Evolutionary conservation across 2,113 vertebrate species (phyloP).

Genomic region (Parus major): DNA sequence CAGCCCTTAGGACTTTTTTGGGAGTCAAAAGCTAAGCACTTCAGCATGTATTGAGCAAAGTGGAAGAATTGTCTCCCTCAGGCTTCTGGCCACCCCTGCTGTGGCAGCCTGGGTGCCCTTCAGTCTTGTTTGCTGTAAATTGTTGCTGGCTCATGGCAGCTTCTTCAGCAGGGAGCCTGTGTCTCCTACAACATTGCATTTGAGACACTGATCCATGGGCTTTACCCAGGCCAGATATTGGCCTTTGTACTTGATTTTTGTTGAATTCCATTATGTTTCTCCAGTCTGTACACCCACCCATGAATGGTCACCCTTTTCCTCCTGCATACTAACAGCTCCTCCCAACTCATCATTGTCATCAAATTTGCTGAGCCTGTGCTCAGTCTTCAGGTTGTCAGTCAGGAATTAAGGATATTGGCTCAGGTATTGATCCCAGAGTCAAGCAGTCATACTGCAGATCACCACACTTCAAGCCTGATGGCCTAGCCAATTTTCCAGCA

Average conservation of each 20-base stretch:
- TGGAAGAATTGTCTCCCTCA: background rate
- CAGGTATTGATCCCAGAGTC: background rate
- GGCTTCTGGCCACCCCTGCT: background rate
- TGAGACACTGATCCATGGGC: background rate
- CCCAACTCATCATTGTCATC: background rate
- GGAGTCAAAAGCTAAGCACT: background rate
- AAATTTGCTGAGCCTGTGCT: background rate
- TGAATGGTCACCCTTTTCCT: background rate
- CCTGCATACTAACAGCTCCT: background rate
- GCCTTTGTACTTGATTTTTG: background rate
- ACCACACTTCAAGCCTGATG: background rate
- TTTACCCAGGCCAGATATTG: background rate
- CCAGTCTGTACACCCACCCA: background rate
- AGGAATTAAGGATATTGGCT: background rate
- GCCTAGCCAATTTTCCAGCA: background rate
- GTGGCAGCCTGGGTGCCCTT: background rate
- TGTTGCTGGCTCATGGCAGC: background rate
- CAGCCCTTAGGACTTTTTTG: background rate
- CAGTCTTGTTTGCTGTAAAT: background rate
- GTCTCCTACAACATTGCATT: background rate
- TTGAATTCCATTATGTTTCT: background rate
- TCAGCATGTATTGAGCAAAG: background rate
- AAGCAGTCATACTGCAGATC: background rate
- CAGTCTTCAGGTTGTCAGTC: background rate
- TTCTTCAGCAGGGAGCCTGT: background rate